phyloP scores from a whole-genome alignment of 2,888 invertebrate species.

The Frankliniella intonsa region DNA sequence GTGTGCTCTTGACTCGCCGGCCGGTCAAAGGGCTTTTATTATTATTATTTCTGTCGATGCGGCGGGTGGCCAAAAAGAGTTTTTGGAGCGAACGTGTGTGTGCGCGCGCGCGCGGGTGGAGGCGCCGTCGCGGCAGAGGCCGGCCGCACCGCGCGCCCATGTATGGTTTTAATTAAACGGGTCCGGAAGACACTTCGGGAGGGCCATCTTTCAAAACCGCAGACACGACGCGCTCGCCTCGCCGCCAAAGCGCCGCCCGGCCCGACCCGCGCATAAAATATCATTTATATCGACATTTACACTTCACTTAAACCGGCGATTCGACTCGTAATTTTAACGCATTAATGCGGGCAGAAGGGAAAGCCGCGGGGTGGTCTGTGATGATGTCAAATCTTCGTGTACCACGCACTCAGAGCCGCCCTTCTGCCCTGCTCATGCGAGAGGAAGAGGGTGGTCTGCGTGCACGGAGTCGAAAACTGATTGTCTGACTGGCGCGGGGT shows the following conservation, averaged over 20 bases:
- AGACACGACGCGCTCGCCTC: background rate
- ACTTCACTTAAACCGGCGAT: background rate
- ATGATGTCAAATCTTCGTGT: background rate
- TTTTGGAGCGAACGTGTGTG: too few species aligned
- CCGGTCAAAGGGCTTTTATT: too few species aligned
- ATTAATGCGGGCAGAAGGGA: background rate
- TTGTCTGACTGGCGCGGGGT: background rate
- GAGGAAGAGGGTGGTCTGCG: background rate
- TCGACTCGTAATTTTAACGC: background rate
- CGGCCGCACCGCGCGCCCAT: too few species aligned
- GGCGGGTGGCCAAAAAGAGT: too few species aligned
- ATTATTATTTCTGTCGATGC: too few species aligned
- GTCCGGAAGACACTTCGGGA: too few species aligned
- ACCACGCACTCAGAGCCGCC: background rate
- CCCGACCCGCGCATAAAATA: background rate
- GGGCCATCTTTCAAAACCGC: background rate
- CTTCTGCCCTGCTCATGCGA: background rate
- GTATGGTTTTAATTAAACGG: too few species aligned
- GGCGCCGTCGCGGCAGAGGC: too few species aligned
- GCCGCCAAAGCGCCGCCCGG: background rate
- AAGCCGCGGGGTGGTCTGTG: background rate
- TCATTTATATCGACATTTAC: conserved; percentile 23
- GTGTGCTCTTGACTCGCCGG: too few species aligned
- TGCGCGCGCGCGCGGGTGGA: too few species aligned
- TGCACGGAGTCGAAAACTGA: background rate